phyloP scores from a whole-genome alignment of 2,888 invertebrate genomes.

The Portevinia maculata region DNA sequence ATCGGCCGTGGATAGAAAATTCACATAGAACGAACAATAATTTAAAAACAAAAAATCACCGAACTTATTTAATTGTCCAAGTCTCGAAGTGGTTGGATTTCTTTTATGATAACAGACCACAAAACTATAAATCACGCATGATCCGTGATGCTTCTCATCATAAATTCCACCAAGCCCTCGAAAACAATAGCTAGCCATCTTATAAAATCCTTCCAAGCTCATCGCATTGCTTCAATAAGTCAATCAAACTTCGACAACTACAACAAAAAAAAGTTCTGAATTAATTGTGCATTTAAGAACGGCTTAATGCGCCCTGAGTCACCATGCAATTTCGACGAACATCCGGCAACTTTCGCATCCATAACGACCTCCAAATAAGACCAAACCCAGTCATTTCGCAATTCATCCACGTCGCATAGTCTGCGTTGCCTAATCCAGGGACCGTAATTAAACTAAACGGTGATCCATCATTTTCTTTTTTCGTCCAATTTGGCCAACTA shows the following conservation, averaged over 20 bases:
- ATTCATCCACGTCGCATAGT: conserved; percentile 39
- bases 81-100: conserved; percentile 12
- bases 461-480: conserved; percentile 60
- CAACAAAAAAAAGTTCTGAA: conserved; percentile 13
- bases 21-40: background rate
- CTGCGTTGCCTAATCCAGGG: conserved; percentile 46
- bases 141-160: conserved; percentile 58
- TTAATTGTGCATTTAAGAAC: conserved; percentile 73
- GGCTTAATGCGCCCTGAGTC: conserved; percentile 68
- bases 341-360: conserved; percentile 47
- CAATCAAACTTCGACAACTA: conserved; percentile 30
- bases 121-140: conserved; percentile 68
- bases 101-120: conserved; percentile 15
- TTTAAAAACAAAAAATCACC: conserved; percentile 30
- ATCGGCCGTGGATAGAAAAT: too few species aligned
- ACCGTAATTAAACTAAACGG: conserved; percentile 73
- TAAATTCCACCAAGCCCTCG: conserved; percentile 9
- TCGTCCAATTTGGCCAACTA: conserved; percentile 47
- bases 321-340: conserved; percentile 44
- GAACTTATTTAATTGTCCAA: conserved; percentile 46
- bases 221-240: conserved; percentile 53
- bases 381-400: conserved; percentile 18
- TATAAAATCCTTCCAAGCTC: conserved; percentile 29
- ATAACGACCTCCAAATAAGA: conserved; percentile 25
- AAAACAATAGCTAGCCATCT: conserved; percentile 5